Conservation (phyloP, 2,888 invertebrate species). For the Branchipolynoe longqiensis region DNA sequence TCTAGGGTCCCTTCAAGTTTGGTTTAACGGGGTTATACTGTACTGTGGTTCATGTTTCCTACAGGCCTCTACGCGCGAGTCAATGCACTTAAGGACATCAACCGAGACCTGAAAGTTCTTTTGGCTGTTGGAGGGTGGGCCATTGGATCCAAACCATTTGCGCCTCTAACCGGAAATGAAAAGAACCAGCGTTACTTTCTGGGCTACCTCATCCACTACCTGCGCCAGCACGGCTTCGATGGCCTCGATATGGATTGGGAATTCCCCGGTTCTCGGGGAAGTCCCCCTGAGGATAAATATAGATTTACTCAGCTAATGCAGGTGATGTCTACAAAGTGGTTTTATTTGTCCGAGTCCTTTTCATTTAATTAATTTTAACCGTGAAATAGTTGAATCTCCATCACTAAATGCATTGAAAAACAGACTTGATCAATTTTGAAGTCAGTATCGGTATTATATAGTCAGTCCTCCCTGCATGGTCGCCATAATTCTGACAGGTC, state of each 20-base stretch:
- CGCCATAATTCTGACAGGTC: too few species aligned
- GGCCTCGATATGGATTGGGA: conserved; percentile 97
- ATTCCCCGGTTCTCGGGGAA: conserved; percentile 86
- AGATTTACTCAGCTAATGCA: conserved; percentile 72
- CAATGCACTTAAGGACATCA: conserved; percentile 86
- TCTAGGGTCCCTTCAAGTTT: too few species aligned
- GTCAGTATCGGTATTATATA: too few species aligned
- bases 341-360: background rate
- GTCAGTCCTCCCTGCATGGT: too few species aligned
- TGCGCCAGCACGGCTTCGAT: conserved; percentile 84
- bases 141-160: conserved; percentile 73
- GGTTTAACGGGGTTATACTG: too few species aligned
- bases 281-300: conserved; percentile 71
- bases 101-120: conserved; percentile 88
- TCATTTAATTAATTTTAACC: too few species aligned
- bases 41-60: too few species aligned
- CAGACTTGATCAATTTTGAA: too few species aligned
- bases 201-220: conserved; percentile 11
- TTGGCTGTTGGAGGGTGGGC: conserved; percentile 96
- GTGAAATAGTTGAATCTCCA: too few species aligned
- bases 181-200: conserved; percentile 60
- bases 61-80: conserved; percentile 87
- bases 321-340: conserved; percentile 64
- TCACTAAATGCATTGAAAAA: too few species aligned
- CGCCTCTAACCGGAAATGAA: conserved; percentile 67